Evolutionary conservation across 2,113 vertebrate species (phyloP), one percentile per base, ranked within the genome.

Genomic region (Microcebus jonahi): DNA sequence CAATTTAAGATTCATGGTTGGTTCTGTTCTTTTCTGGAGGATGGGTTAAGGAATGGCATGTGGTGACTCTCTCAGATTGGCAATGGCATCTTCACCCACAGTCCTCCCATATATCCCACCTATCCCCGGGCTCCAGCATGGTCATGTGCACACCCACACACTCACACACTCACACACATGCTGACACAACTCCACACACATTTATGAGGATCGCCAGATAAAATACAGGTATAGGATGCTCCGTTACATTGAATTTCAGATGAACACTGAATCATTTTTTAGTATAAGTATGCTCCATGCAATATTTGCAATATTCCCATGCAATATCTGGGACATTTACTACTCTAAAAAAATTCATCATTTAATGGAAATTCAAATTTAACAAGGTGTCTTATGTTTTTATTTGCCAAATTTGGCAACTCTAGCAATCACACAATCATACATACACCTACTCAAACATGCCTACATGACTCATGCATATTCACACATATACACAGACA

Each of bases 361-460:
- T 79, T 39, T 71, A 85, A 17, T 15, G 48, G 50, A 71, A 95
- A 93, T 77, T 76, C 29, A 76, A 76, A 91, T 82, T 61, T 91
- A 82, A 91, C 17, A 3, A 1, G 18, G 18, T 34, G 12, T 36
- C 55, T 12, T 59, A 45, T 55, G 21, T 57, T 88, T 88, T 76
- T 53, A 45, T 82, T 81, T 80, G 36, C n/a, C 81, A 45, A 80
- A 27, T 21, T 29, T 55, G n/a, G 70, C 36, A 12, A 70, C 6
- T 34, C 3, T n/a, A 67, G 12, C 27, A 75, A 68, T 93, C 50
- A 73, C 0, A 21, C 2, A 29, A 1, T 57, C 42, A 59, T 15
- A 31, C 13, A n/a, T 12, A 55, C 3, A 21, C 9, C 29, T 39
- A 73, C 14, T 50, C 42, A 36, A 31, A 42, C 9, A 0, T 2